Evolutionary conservation across 2,797 vertebrate genomes (phyloP), one percentile per base, ranked within the genome.

Genomic region (Smutsia temminckii): DNA sequence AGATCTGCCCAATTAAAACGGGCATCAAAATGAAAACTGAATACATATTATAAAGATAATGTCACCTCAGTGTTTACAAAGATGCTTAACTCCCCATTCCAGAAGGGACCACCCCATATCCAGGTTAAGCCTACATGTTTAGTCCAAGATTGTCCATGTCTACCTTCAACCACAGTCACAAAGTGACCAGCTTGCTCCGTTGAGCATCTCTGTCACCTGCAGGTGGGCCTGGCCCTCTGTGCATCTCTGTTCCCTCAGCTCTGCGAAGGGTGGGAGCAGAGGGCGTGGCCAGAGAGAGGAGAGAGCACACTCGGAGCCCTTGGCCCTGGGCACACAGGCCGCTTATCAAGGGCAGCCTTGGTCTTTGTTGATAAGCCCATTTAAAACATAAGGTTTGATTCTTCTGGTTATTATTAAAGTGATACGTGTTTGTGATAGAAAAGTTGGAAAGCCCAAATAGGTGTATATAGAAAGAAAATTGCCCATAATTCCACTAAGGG

Each of bases 371-470:
- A 9, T 18, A 40, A 90, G 14, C 34, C 18, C 53, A 83, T 92
- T 91, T 14, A 74, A 69, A 85, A 46, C 14, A n/a, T 34, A 55
- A 34, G 4, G 18, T 57, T 29, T 78, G 49, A 71, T 59, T 89
- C 77, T 92, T 83, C 81, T 71, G 40, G 66, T 77, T 84, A 77
- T 77, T 87, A 34, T 16, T 64, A 66, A 96, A 92, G 78, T 92
- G 55, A 72, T 46, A 32, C 61, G 64, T 18, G 12, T 79, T 55
- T 95, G 42, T 88, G 40, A 80, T 3, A 83, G 78, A 95, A 95
- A 89, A 89, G 13, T 27, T 74, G 40, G 40, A 88, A 90, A 79
- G 32, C 29, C 53, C 25, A 18, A 61, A 18, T 17, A 42, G 32
- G 21, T 40, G 59, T 37, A 32, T 18, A 53, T 27, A 21, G 63